Base-by-base conservation (phyloP, 2,888 invertebrate genomes). In the Metellina segmentata region DNA sequence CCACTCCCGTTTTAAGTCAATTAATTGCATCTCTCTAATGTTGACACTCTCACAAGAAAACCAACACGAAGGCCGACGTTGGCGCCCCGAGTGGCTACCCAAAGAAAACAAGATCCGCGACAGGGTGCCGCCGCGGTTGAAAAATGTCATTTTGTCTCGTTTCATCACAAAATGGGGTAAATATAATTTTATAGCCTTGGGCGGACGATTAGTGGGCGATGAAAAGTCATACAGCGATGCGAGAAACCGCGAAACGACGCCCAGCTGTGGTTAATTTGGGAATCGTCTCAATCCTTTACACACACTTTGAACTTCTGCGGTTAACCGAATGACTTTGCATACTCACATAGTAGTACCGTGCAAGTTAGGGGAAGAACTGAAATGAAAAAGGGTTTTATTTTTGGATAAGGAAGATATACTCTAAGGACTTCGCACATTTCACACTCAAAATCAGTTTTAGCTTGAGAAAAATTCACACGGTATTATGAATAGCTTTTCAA, bases 141-240 rank as follows among this genome's bases (percentile, higher is more conserved):
- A 52, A 79, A 86, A 78, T 78, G 51, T 72, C 78, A 16, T 48
- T 53, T 52, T 72, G 48, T 53, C 19, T 51, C 34, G 51, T 51
- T 74, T 83, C 72, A 52, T 52, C 72, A 74, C 19, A 81, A 87
- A 70, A 81, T 74, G 20, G 52, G 19, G 78, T 70, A 69, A 78
- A 86, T 70, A 78, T 52, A 52, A 81, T 78, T 87, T 81, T 51
- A 49, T 72, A 87, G 53, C 79, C 81, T 87, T 87, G 87, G 48
- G 9, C 49, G 34, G 71, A 72, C 53, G 34, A 19, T 83, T 78
- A 69, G 16, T 74, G 19, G 70, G 78, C 86, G 77, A 70, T 61
- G n/a, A 75, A 34, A 19, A 85, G 52, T 7, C 19, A 11, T 20
- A 86, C 61, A 20, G 34, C 20, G 16, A 13, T 48, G 74, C 16